Evolutionary conservation across 2,113 vertebrate genomes (phyloP).

Genomic region (Cranoglanis bouderius): DNA sequence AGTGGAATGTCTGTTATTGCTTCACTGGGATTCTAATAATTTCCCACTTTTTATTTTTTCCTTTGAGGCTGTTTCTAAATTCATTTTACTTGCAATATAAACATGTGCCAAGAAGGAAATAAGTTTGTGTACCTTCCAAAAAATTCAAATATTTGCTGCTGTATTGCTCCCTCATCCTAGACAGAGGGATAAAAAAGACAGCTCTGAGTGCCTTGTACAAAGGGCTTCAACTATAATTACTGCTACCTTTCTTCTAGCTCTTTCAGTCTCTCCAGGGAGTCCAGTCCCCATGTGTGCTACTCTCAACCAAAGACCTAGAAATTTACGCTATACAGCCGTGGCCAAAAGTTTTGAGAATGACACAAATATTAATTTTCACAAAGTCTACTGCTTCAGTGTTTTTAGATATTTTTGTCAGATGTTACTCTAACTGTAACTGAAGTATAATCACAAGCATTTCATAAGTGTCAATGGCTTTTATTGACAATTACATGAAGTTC

Average conservation of each 20-base stretch:
- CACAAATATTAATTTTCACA: too few relatives aligned
- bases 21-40: neutral
- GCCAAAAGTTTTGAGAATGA: too few relatives aligned
- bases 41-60: constrained; percentile 17
- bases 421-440: too few relatives aligned
- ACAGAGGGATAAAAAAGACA: constrained; percentile 5
- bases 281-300: neutral
- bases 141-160: constrained; percentile 9
- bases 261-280: neutral
- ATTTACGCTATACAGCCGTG: too few relatives aligned
- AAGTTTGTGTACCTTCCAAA: neutral
- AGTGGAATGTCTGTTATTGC: neutral
- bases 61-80: neutral
- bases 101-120: neutral
- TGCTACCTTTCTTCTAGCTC: neutral
- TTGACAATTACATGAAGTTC: too few relatives aligned
- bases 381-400: too few relatives aligned
- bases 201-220: constrained; percentile 10
- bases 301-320: neutral
- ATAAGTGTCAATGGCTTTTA: too few relatives aligned
- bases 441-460: too few relatives aligned
- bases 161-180: neutral
- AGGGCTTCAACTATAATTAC: constrained; percentile 26
- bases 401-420: too few relatives aligned
- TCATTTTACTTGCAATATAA: neutral